phyloP scores from a whole-genome alignment of 2,797 vertebrate species.

The Acropternis orthonyx region DNA sequence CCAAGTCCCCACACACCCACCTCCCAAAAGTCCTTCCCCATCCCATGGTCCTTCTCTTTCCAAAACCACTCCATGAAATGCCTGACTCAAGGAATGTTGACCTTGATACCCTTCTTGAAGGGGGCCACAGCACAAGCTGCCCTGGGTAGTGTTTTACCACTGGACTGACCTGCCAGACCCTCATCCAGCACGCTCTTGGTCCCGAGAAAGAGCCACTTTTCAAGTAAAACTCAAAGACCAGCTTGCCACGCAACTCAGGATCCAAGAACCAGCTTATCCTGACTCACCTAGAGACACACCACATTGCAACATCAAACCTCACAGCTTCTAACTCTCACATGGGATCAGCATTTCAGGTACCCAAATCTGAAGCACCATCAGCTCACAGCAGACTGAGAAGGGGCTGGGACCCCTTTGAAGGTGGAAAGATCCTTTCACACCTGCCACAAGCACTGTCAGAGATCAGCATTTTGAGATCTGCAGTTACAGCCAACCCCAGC shows the following conservation, averaged over 20 bases:
- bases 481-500: not conserved
- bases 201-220: not conserved
- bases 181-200: not conserved
- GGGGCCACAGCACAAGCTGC: not conserved
- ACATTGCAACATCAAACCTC: not conserved
- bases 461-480: not conserved
- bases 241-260: not conserved
- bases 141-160: not conserved
- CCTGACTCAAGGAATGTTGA: not conserved
- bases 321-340: not conserved
- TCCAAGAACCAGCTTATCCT: not conserved
- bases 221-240: not conserved
- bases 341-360: not conserved
- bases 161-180: not conserved
- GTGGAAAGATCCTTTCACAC: not conserved
- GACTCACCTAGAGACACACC: not conserved
- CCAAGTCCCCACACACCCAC: rapidly evolving
- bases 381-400: not conserved
- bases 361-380: not conserved
- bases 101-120: not conserved
- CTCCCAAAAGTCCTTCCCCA: not conserved
- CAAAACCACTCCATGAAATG: not conserved
- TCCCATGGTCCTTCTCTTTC: not conserved
- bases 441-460: not conserved
- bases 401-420: not conserved